Base-by-base conservation (phyloP, 2,888 invertebrate genomes). In the Lutraria lutraria region DNA sequence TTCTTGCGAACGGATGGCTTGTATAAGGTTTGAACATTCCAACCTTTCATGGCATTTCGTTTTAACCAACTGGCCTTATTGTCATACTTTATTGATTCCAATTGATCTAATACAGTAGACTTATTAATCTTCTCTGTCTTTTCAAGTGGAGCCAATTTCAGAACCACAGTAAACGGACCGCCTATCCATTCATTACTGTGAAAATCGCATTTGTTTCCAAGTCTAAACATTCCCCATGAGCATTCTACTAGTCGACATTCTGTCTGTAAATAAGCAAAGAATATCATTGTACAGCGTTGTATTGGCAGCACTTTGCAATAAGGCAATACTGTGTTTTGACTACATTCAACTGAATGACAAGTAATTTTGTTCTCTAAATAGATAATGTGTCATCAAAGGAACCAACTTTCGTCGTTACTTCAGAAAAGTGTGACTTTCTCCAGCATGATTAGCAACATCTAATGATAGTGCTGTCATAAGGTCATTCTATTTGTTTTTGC, bases 151-250 rank as follows among this genome's bases (percentile, higher is more conserved):
- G 82, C 1, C 29, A 82, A 52, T 25, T 52, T 56, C 19, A 82
- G 29, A 19, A 82, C 54, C 6, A 31, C 82, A 82, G 82, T 29
- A 82, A 82, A 82, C 4, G 82, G 82, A 60, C 82, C 82, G n/a
- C 82, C 82, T 29, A 54, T 82, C 82, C 82, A 82, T 31, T 82
- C 31, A 16, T 3, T 25, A 6, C 53, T 53, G 60, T 29, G 54
- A 31, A 53, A 82, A 25, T 25, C 82, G 19, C 82, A 82, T 29
- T n/a, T n/a, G 29, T 82, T 31, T n/a, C 54, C n/a, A 25, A 82
- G 15, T 8, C 21, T 16, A 29, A 82, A 19, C 31, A 56, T 54
- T 56, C 82, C 82, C 56, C 21, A 52, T 1, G 43, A 16, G 21
- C 82, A 82, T 31, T 60, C 15, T 12, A 54, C 4, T 29, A 21